Evolutionary conservation across 2,113 vertebrate genomes (phyloP).

Genomic region (Apodemus speciosus): DNA sequence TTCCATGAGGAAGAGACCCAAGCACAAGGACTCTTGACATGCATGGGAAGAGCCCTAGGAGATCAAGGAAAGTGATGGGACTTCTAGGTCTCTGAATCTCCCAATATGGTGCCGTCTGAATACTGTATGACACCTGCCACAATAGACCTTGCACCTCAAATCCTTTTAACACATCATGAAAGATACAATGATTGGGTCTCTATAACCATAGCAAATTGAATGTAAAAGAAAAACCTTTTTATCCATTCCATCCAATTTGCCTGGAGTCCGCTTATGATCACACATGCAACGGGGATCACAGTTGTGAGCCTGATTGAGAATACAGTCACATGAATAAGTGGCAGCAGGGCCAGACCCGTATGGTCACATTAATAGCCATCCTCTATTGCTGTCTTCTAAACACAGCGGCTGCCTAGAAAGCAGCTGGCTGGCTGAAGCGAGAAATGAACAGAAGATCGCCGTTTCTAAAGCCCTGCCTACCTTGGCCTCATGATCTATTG

Average conservation of each 20-base stretch:
- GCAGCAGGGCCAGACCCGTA: conserved; percentile 15
- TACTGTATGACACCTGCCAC: conserved; percentile 60
- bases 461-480: conserved; percentile 35
- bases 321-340: conserved; percentile 33
- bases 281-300: conserved; percentile 34
- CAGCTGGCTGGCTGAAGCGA: conserved; percentile 24
- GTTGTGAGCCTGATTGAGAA: conserved; percentile 52
- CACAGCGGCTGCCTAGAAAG: conserved; percentile 51
- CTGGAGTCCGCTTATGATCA: conserved; percentile 62
- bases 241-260: conserved; percentile 66
- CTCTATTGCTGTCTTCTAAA: conserved; percentile 55
- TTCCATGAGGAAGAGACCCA: conserved; percentile 70
- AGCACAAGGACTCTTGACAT: conserved; percentile 67
- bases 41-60: conserved; percentile 50
- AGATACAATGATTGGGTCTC: conserved; percentile 63
- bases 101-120: conserved; percentile 72
- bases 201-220: conserved; percentile 71
- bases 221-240: conserved; percentile 50
- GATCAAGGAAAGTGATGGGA: conserved; percentile 67
- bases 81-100: conserved; percentile 59
- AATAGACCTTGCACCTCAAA: conserved; percentile 59
- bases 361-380: conserved; percentile 44
- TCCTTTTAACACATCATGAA: conserved; percentile 78
- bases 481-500: background rate
- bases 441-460: conserved; percentile 28